Base-by-base conservation (phyloP, 2,888 invertebrate species). In the Busseola fusca region DNA sequence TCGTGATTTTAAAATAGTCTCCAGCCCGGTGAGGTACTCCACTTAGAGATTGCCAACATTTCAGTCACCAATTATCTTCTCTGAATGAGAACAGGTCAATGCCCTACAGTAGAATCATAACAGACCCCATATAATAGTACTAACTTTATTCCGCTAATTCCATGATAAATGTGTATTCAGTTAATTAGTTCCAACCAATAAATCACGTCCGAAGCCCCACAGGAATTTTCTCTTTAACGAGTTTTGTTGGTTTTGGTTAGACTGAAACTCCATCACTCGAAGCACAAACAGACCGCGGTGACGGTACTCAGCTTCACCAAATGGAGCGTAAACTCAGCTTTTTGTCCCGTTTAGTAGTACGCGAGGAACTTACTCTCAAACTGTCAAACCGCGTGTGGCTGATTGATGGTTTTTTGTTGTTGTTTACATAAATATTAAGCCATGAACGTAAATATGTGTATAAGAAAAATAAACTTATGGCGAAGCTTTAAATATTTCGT, bases 321-420 rank as follows among this genome's bases (percentile, higher is more conserved):
- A 85, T 85, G 82, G 68, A 74, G 84, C 69, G 82, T 59, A 57
- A 84, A 72, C 59, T 64, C 65, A 81, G 81, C 73, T 85, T 84
- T 75, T 81, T 77, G 78, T 69, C 62, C 70, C 71, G 64, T 78
- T 84, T 82, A 84, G 67, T 64, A 68, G 68, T 73, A 79, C 82
- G 72, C 40, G 60, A 30, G 64, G 58, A 84, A 85, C 64, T 81
- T 85, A 73, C 70, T 74, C 71, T 59, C 57, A 72, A 85, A 72
- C 84, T 84, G 86, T 78, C 83, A 72, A 70, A 78, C 64, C 74
- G 64, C 73, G 63, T 72, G 74, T 34, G 45, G n/a, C 50, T 85
- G 83, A 85, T 84, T 84, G 73, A 83, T 84, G 78, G 59, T 60
- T 72, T 65, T 65, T 64, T 76, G 59, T 64, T 67, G 58, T 60